Conservation (phyloP, 2,797 vertebrate species). For the Rhynchonycteris naso region DNA sequence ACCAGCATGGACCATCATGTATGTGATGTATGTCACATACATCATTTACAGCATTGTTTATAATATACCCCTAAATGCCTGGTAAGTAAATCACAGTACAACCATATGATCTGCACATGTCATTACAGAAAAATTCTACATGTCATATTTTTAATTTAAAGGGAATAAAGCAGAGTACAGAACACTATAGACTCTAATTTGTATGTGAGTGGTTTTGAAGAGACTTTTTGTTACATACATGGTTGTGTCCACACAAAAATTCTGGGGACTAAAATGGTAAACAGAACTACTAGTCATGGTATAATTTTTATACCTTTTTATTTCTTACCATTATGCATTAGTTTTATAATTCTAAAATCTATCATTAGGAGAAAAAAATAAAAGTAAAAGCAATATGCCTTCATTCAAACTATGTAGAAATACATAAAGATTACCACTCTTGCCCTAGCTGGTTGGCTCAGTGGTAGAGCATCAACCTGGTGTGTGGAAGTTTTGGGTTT, state of each 20-base stretch:
- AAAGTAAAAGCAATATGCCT: not conserved
- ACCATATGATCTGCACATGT: not conserved
- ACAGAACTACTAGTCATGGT: not conserved
- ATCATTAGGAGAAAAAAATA: not conserved
- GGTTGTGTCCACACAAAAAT: not conserved
- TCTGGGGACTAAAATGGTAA: not conserved
- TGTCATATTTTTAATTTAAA: not conserved
- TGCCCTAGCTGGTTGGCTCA: no score
- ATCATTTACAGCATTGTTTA: not conserved
- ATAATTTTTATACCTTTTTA: not conserved
- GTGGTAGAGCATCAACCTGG: no score
- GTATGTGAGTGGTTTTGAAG: not conserved
- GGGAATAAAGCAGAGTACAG: not conserved
- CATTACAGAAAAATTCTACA: not conserved
- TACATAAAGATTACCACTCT: not conserved
- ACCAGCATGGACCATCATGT: not conserved
- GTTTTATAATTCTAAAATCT: conserved; percentile 6
- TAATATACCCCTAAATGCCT: not conserved
- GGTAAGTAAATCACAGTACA: conserved; percentile 1
- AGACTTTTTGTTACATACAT: not conserved
- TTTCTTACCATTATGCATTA: not conserved
- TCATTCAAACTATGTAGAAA: not conserved
- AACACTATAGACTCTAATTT: not conserved
- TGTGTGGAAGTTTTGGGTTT: no score
- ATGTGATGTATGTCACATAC: not conserved